A percentile compares a stretch with the other conserved stretches of the same genome.
Evolutionary conservation across 1,140 invertebrate genomes (phyloP).

Genomic region (Monomorium pharaonis): DNA sequence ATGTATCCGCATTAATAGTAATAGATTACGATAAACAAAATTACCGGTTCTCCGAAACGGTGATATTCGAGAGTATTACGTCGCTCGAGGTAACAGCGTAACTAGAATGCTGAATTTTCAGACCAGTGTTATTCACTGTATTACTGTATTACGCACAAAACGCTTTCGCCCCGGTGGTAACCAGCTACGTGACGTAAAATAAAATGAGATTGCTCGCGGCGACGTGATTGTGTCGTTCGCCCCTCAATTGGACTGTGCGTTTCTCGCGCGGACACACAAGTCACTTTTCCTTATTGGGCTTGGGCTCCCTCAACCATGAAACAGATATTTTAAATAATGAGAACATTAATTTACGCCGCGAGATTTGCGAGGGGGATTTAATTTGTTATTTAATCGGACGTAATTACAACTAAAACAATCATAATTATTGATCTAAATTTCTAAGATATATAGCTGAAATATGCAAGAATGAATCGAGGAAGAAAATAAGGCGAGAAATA

Average conservation of each 20-base stretch:
- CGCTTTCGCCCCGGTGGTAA: slow-evolving; percentile 15
- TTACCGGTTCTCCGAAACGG: slow-evolving; percentile 5
- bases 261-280: background rate
- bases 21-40: background rate
- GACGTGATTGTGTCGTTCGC: slow-evolving; percentile 18
- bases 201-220: slow-evolving; percentile 30
- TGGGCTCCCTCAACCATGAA: background rate
- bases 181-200: slow-evolving; percentile 17
- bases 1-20: background rate
- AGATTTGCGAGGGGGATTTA: background rate
- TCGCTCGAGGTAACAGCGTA: background rate
- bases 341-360: background rate
- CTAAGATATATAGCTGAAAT: background rate
- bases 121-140: background rate
- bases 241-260: background rate
- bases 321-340: slow-evolving; percentile 5
- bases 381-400: background rate
- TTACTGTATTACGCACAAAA: slow-evolving; percentile 7
- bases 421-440: background rate
- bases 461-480: background rate
- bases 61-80: slow-evolving; percentile 19
- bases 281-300: slow-evolving; percentile 2
- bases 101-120: slow-evolving; percentile 22
- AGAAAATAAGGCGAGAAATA: background rate
- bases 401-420: background rate